Evolutionary conservation across 2,113 vertebrate species (phyloP).

Genomic region (Thamnaconus septentrionalis): DNA sequence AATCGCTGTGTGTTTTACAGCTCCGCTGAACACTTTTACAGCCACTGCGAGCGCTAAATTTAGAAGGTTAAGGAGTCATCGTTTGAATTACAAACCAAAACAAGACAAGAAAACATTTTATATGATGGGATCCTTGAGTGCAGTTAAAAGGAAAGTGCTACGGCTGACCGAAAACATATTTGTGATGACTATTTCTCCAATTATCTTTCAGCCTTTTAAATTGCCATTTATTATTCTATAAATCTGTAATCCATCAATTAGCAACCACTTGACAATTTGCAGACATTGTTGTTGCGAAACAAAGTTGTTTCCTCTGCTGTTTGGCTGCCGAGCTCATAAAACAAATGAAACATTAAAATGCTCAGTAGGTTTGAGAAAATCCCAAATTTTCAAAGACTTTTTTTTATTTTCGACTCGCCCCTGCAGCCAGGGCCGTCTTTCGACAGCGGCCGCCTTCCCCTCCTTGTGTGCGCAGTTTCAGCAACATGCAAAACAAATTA

Average conservation of each 20-base stretch:
- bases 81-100: too few species aligned
- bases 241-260: slow-evolving; percentile 9
- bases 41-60: neutral
- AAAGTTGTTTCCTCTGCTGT: slow-evolving; percentile 18
- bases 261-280: neutral
- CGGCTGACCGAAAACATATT: too few species aligned
- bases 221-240: neutral
- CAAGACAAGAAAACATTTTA: too few species aligned
- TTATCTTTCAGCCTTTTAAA: too few species aligned
- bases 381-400: slow-evolving; percentile 30
- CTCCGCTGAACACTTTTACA: neutral
- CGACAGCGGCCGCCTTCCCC: slow-evolving; percentile 24
- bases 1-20: neutral
- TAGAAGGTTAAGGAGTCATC: too few species aligned
- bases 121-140: too few species aligned
- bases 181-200: too few species aligned
- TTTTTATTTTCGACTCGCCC: slow-evolving; percentile 20
- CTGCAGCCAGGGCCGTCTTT: slow-evolving; percentile 14
- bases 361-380: slow-evolving; percentile 28
- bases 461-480: neutral
- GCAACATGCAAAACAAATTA: too few species aligned
- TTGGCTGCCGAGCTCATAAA: slow-evolving; percentile 6
- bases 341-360: slow-evolving; percentile 8
- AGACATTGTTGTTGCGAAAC: slow-evolving; percentile 2
- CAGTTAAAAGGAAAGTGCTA: too few species aligned